Base-by-base conservation (phyloP, 2,113 vertebrate genomes). In the Herpetotheres cachinnans region DNA sequence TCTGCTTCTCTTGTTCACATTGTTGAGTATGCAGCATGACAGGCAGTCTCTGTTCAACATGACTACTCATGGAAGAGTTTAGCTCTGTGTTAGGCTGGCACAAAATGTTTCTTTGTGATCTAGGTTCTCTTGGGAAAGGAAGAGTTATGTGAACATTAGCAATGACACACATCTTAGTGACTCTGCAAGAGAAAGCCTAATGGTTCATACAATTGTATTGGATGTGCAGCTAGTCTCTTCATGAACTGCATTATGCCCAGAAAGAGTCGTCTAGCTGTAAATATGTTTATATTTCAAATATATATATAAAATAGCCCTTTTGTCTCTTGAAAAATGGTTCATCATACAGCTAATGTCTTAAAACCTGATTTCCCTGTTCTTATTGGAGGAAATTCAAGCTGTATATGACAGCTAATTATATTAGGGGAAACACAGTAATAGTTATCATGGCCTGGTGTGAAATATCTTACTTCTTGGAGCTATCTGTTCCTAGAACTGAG, bases 321-420 rank as follows among this genome's bases (percentile, higher is more conserved):
- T 82, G 24, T 58, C 55, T 90, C 63, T 54, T 96, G 80, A 94
- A 21, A 92, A 79, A 89, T 5, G 55, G 40, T 65, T 91, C 82
- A 85, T 73, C 47, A 95, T 97, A 96, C 7, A 73, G 12, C 26
- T 92, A 46, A 66, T 55, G 55, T 78, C 58, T 96, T 95, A 56
- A 95, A 97, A 91, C 12, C 10, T 29, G 82, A 76, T 84, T 69
- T 58, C 63, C 34, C 73, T 82, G 5, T 59, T 65, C 26, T 61
- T 91, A 76, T 9, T 91, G 65, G 76, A 71, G 58, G 73, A 94
- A 96, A 95, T 69, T 82, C 73, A 95, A 73, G 70, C 40, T 83
- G 32, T 66, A 76, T 78, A 74, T 91, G 50, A 88, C n/a, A 93
- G 55, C n/a, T 96, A 96, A 97, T 95, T 96, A 65, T 91, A 95